phyloP scores from a whole-genome alignment of 2,888 invertebrate species.

The Ganaspis brasiliensis region DNA sequence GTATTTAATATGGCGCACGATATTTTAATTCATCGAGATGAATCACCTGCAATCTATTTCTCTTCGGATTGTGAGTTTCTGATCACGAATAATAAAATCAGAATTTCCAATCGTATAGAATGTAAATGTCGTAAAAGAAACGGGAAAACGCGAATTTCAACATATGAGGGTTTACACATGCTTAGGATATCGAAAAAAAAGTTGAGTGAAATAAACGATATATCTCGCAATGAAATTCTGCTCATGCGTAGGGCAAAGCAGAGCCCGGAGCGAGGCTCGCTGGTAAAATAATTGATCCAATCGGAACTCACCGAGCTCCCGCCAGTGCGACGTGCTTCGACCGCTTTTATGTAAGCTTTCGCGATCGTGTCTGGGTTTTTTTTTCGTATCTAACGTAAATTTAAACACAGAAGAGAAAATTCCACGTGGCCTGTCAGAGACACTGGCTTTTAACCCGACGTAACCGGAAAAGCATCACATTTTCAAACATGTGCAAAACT shows the following conservation, averaged over 20 bases:
- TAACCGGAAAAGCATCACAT: no score
- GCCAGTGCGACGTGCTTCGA: constrained; percentile 65
- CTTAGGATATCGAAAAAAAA: not conserved
- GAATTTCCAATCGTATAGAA: no score
- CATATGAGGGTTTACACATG: not conserved
- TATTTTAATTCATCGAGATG: no score
- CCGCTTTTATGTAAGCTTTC: constrained; percentile 65
- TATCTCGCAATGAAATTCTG: constrained; percentile 49
- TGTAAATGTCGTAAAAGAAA: no score
- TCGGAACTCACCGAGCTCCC: constrained; percentile 69
- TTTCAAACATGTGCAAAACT: constrained; percentile 40
- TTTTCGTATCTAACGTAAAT: constrained; percentile 48
- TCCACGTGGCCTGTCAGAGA: constrained; percentile 21
- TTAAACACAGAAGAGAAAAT: constrained; percentile 3
- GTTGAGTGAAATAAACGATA: not conserved
- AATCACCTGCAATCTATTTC: no score
- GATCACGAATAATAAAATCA: no score
- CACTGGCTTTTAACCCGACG: constrained; percentile 37
- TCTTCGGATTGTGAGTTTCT: no score
- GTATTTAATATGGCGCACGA: no score
- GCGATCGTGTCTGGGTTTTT: constrained; percentile 40
- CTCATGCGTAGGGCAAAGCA: constrained; percentile 64
- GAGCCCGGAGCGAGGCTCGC: constrained; percentile 68
- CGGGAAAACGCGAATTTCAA: no score
- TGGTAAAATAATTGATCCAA: constrained; percentile 72